phyloP scores from a whole-genome alignment of 2,797 vertebrate genomes.

The Leptatherina wallacei region DNA sequence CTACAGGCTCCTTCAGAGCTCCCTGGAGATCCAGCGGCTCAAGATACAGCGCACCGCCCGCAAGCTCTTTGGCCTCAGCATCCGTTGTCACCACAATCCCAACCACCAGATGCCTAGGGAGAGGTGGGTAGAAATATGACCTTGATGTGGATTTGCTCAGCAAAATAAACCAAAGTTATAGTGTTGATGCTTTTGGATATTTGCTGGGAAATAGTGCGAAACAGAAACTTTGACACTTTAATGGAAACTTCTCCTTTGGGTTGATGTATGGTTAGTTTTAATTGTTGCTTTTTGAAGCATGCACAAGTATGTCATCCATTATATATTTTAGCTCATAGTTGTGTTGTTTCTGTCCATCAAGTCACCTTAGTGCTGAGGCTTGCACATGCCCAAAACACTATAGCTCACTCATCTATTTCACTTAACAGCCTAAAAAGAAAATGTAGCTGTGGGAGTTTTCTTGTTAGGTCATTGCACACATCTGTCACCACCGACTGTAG shows the following conservation, averaged over 20 bases:
- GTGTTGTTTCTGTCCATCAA: slow-evolving; percentile 73
- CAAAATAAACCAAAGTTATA: slow-evolving; percentile 11
- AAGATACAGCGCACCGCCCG: slow-evolving; percentile 97
- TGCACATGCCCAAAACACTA: slow-evolving; percentile 74
- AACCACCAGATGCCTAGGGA: slow-evolving; percentile 99
- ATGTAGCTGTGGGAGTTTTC: slow-evolving; percentile 72
- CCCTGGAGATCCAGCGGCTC: slow-evolving; percentile 91
- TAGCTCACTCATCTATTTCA: slow-evolving; percentile 70
- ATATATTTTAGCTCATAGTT: slow-evolving; percentile 63
- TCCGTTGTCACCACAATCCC: slow-evolving; percentile 97
- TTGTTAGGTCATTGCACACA: slow-evolving; percentile 80
- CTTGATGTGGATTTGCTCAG: slow-evolving; percentile 24
- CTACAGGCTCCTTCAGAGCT: slow-evolving; percentile 95
- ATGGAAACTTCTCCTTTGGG: slow-evolving; percentile 6
- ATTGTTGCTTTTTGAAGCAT: slow-evolving; percentile 44
- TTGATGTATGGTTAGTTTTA: slow-evolving; percentile 44
- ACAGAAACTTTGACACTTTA: slow-evolving; percentile 17
- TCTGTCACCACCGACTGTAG: slow-evolving; percentile 74
- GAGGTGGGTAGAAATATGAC: slow-evolving; percentile 84
- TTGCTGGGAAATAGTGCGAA: slow-evolving; percentile 16
- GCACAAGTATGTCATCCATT: slow-evolving; percentile 59
- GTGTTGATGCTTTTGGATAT: slow-evolving; percentile 20
- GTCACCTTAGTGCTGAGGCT: slow-evolving; percentile 72
- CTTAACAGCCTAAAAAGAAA: slow-evolving; percentile 60
- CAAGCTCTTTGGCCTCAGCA: slow-evolving; percentile 97